Conservation (phyloP, 2,888 invertebrate species). For the Nemoura dubitans region DNA sequence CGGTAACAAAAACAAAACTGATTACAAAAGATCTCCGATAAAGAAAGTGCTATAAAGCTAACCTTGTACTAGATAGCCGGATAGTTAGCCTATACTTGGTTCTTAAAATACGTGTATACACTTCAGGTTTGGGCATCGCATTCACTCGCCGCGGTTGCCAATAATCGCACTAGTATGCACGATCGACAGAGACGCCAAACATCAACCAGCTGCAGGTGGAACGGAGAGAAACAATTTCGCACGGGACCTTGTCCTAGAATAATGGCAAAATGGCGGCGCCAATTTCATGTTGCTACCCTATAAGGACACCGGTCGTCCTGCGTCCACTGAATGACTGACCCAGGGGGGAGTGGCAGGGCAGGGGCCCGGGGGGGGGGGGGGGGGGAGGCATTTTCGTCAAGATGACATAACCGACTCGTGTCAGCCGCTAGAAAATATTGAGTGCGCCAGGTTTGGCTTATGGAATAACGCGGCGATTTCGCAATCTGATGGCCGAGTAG, state of each 20-base stretch:
- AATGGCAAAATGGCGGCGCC: conserved; percentile 31
- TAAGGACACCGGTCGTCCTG: background rate
- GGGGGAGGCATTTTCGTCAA: background rate
- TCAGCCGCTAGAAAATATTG: conserved; percentile 16
- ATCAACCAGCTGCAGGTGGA: background rate
- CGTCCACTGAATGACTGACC: background rate
- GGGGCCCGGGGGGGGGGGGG: background rate
- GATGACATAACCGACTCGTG: conserved; percentile 7
- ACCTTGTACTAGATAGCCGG: conserved; percentile 24
- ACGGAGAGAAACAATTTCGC: conserved; percentile 16
- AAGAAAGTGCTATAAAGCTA: conserved; percentile 32
- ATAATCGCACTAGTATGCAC: background rate
- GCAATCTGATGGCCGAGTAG: background rate
- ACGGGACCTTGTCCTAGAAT: conserved; percentile 36
- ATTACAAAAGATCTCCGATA: conserved; percentile 29
- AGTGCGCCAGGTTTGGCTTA: conserved; percentile 9
- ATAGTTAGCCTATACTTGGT: background rate
- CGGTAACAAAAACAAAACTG: background rate
- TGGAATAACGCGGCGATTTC: background rate
- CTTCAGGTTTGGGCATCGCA: conserved; percentile 34
- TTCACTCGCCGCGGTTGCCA: conserved; percentile 27
- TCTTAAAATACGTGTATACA: background rate
- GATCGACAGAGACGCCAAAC: background rate
- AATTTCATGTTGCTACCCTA: conserved; percentile 8
- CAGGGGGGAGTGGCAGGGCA: too few relatives aligned